Conservation (phyloP, 2,888 invertebrate species). For the Drosophila melanosoma region DNA sequence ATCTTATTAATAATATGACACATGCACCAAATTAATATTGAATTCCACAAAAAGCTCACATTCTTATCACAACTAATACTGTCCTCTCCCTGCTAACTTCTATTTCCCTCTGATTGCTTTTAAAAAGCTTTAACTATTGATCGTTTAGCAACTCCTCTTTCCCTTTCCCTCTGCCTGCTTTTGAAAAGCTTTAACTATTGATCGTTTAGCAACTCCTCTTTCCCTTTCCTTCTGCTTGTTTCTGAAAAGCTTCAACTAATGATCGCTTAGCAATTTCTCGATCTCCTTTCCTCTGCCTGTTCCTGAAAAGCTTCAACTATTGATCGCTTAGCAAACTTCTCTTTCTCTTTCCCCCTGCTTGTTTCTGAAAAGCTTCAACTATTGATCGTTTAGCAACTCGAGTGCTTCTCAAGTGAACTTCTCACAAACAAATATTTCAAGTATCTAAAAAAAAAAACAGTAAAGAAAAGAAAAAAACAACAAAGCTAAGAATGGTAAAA, state of each 20-base stretch:
- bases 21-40: not conserved
- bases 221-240: no score
- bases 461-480: not conserved
- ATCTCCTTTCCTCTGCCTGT: no score
- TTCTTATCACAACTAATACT: not conserved
- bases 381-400: slow-evolving; percentile 32
- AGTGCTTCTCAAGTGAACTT: slow-evolving; percentile 34
- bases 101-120: no score
- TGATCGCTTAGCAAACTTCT: slow-evolving; percentile 18
- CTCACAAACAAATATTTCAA: slow-evolving; percentile 31
- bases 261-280: slow-evolving; percentile 23
- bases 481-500: slow-evolving; percentile 15
- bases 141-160: slow-evolving; percentile 9
- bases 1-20: slow-evolving; percentile 7
- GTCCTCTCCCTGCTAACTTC: not conserved
- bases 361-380: slow-evolving; percentile 7
- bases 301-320: slow-evolving; percentile 22
- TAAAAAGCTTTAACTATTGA: slow-evolving; percentile 32
- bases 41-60: not conserved
- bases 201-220: not conserved
- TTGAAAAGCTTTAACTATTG: no score
- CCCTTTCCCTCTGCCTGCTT: no score
- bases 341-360: not conserved
- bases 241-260: slow-evolving; percentile 21
- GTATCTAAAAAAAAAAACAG: slow-evolving; percentile 15